Evolutionary conservation across 2,797 vertebrate genomes (phyloP), one percentile per base, ranked within the genome.

Genomic region (Sparus aurata): DNA sequence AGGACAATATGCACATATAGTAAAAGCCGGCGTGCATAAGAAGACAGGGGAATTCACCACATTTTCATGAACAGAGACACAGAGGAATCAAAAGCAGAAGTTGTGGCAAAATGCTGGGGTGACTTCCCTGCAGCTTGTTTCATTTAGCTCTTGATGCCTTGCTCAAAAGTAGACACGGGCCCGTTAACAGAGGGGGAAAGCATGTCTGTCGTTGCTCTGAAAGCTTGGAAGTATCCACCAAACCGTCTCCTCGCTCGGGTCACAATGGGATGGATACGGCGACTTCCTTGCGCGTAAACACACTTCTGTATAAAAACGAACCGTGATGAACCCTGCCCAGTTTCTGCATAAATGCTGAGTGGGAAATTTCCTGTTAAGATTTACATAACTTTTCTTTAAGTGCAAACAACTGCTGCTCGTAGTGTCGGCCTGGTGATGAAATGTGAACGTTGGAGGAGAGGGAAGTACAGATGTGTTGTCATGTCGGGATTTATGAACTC

Each of bases 71-170:
- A 62, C 52, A 69, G 49, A 66, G 46, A 60, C 20, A 70, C 16
- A 70, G 30, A 87, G 85, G 83, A 90, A 89, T 79, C 68, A 88
- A 89, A 92, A 92, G 86, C 86, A 90, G 82, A 91, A 90, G 88
- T 83, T 75, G 66, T 47, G 53, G 68, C 20, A 7, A 83, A 54
- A 83, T 52, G 58, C 65, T 62, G 34, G 34, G 69, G 74, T 59
- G 69, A 75, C 71, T 88, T 87, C 77, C 77, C 74, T 43, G 77
- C 72, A 83, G 73, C 69, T 69, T 60, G 77, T 85, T 85, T 85
- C 61, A 7, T 81, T 82, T 50, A 50, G 43, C 55, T 77, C 11
- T 67, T 53, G 22, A 58, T 77, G 71, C 77, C 69, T 63, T 82
- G 66, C 69, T 86, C 69, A 88, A 73, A 70, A 68, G 71, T 5